Conservation (phyloP, 2,888 invertebrate genomes). For the Drosophila leonis region DNA sequence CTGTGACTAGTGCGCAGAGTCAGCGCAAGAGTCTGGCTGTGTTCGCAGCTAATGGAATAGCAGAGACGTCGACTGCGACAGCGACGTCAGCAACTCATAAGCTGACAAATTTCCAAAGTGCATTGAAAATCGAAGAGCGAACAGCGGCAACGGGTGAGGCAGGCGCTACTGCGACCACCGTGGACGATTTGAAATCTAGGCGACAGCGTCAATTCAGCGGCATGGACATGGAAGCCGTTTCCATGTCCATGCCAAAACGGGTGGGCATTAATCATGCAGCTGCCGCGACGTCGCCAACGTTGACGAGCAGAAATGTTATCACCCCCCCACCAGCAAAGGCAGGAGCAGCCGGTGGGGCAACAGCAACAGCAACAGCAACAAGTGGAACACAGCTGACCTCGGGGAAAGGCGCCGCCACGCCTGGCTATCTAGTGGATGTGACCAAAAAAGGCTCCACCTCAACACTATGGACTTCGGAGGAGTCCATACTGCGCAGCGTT, state of each 20-base stretch:
- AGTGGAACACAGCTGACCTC: slow-evolving; percentile 59
- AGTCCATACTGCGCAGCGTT: slow-evolving; percentile 85
- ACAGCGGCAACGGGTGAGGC: slow-evolving; percentile 45
- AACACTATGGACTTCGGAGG: slow-evolving; percentile 85
- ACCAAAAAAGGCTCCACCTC: slow-evolving; percentile 85
- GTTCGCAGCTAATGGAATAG: slow-evolving; percentile 57
- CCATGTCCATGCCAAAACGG: slow-evolving; percentile 83
- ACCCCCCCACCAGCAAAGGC: slow-evolving; percentile 66
- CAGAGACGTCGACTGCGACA: slow-evolving; percentile 44
- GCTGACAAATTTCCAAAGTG: slow-evolving; percentile 83
- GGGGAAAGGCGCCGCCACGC: slow-evolving; percentile 57
- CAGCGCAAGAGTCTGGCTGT: slow-evolving; percentile 70
- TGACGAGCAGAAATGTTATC: slow-evolving; percentile 65
- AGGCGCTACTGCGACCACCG: slow-evolving; percentile 53
- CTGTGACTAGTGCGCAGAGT: slow-evolving; percentile 55
- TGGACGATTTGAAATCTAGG: slow-evolving; percentile 79
- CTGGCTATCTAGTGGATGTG: slow-evolving; percentile 82
- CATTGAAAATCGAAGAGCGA: slow-evolving; percentile 84
- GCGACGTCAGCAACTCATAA: slow-evolving; percentile 66
- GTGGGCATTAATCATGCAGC: slow-evolving; percentile 82
- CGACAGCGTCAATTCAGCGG: slow-evolving; percentile 82
- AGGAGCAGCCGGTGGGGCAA: slow-evolving; percentile 11
- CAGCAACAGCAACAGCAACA: slow-evolving; percentile 5
- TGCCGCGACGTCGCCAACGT: slow-evolving; percentile 68
- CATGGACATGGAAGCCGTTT: slow-evolving; percentile 79